Percentiles rank a stretch among this genome's conserved stretches.
phyloP scores from a whole-genome alignment of 2,797 vertebrate genomes.

The Cyclura pinguis region DNA sequence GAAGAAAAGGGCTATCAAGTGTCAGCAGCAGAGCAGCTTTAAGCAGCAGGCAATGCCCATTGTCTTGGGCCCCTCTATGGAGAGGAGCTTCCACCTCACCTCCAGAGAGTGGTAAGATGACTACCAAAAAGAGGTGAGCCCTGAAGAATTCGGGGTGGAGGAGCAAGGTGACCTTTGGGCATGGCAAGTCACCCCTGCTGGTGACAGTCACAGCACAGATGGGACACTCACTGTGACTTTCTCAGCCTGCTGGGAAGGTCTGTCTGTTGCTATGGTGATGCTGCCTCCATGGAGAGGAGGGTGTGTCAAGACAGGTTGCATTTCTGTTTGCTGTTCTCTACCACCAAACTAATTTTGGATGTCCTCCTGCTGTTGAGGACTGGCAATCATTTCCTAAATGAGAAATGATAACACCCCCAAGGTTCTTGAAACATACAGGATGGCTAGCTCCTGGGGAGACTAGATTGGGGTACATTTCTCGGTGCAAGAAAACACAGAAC shows the following conservation, averaged over 20 bases:
- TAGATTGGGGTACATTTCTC: neutral
- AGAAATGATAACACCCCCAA: too few relatives aligned
- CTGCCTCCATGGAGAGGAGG: neutral
- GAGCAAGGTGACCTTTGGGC: slow-evolving; percentile 24
- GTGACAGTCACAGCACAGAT: slow-evolving; percentile 3
- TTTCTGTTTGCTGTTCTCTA: neutral
- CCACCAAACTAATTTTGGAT: slow-evolving; percentile 6
- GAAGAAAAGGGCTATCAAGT: slow-evolving; percentile 8
- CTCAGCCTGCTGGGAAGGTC: slow-evolving; percentile 31
- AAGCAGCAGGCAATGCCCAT: neutral
- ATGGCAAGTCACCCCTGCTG: neutral
- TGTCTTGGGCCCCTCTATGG: neutral
- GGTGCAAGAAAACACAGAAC: neutral
- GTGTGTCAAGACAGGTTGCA: slow-evolving; percentile 11
- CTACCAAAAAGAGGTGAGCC: neutral
- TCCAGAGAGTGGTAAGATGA: neutral
- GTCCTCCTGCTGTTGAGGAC: neutral
- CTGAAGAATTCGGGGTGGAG: slow-evolving; percentile 5
- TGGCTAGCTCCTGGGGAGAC: neutral
- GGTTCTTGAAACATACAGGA: neutral
- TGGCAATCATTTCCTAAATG: neutral
- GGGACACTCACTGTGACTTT: slow-evolving; percentile 23
- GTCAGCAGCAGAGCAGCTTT: neutral
- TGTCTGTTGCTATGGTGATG: slow-evolving; percentile 42
- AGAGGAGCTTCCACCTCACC: neutral